These are phyloP conservation scores for Phyllostomus discolor DNA, from an alignment of 2,113 vertebrate species.

Conservation along the genomic window DNA sequence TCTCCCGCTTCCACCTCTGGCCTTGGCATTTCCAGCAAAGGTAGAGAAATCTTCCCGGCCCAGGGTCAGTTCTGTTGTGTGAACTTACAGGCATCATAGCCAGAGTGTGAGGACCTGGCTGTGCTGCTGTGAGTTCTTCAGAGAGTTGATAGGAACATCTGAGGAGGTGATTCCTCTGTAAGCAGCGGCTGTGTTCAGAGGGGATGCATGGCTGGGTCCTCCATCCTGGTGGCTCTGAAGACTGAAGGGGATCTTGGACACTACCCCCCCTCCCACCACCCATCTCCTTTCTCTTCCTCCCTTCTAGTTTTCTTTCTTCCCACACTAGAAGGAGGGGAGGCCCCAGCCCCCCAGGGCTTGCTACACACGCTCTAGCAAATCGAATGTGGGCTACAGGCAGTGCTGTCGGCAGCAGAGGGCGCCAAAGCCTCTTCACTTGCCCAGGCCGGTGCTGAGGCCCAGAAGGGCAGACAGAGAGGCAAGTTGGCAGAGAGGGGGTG, in stretches of 20 bases:
- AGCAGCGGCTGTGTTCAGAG: neutral
- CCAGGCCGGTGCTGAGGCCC: neutral
- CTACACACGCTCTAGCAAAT: neutral
- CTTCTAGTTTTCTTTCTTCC: neutral
- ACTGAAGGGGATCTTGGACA: neutral
- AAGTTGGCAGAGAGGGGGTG: neutral
- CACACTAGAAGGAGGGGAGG: rapidly evolving
- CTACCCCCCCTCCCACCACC: too few relatives aligned
- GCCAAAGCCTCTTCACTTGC: slow-evolving; percentile 17
- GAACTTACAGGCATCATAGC: neutral
- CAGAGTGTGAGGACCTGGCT: neutral
- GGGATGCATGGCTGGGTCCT: neutral
- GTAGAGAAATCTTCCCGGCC: neutral
- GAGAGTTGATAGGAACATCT: rapidly evolving
- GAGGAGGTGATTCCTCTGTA: neutral
- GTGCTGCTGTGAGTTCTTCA: neutral
- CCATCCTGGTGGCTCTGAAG: neutral
- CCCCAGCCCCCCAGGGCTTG: too few relatives aligned
- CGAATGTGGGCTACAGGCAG: neutral
- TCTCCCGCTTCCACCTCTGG: neutral
- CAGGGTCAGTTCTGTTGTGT: rapidly evolving
- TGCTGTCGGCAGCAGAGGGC: slow-evolving; percentile 40
- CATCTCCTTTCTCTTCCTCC: neutral
- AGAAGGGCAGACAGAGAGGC: neutral
- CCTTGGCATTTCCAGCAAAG: neutral